Evolutionary conservation across 1,140 invertebrate species (phyloP).

Genomic region (Zelostemma sp.): DNA sequence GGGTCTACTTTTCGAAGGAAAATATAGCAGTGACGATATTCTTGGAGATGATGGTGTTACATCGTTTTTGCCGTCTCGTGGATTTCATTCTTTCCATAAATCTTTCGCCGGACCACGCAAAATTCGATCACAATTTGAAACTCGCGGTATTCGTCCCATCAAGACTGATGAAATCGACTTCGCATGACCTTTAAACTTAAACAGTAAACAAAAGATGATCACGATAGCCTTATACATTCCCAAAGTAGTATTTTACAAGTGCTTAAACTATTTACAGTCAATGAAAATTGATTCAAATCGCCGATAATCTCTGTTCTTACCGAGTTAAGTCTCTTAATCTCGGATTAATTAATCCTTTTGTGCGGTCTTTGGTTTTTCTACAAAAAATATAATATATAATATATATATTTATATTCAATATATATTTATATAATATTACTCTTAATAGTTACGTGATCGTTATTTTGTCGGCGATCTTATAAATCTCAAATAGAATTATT

Average conservation of each 20-base stretch:
- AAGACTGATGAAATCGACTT: conserved; percentile 36
- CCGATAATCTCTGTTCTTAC: conserved; percentile 40
- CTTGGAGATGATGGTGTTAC: conserved; percentile 18
- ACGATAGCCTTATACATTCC: conserved; percentile 45
- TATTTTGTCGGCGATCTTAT: conserved; percentile 40
- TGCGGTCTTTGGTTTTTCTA: conserved; percentile 58
- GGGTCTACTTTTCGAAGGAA: too few relatives aligned
- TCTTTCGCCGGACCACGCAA: conserved; percentile 26
- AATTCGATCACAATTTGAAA: conserved; percentile 38
- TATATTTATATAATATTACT: conserved; percentile 42
- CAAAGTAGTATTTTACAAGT: conserved; percentile 46
- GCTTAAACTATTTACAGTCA: conserved; percentile 48
- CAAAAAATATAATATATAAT: conserved; percentile 53
- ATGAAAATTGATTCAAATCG: conserved; percentile 39
- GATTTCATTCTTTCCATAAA: conserved; percentile 35
- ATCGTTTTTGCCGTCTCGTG: conserved; percentile 40
- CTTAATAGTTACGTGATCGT: conserved; percentile 51
- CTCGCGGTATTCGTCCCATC: background rate
- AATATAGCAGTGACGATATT: conserved; percentile 4
- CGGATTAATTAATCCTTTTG: conserved; percentile 42
- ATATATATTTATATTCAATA: conserved; percentile 27
- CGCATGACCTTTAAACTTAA: conserved; percentile 32
- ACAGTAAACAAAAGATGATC: conserved; percentile 32
- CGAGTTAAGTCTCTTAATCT: conserved; percentile 37
- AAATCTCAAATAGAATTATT: conserved; percentile 44